phyloP scores from a whole-genome alignment of 2,797 vertebrate genomes.

The Acrocephalus scirpaceus region DNA sequence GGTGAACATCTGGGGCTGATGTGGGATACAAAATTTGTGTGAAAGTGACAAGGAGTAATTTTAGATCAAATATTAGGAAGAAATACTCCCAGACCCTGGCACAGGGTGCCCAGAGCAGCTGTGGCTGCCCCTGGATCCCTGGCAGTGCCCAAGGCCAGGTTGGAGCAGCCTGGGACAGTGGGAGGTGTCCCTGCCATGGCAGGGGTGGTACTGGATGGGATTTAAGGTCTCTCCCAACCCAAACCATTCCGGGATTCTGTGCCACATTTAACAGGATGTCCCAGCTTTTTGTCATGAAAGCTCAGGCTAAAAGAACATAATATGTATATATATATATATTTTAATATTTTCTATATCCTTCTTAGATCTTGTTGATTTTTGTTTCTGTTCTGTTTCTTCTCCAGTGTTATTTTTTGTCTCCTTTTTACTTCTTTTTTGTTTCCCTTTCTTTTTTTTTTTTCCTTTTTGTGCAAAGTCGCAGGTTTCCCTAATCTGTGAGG shows the following conservation, averaged over 20 bases:
- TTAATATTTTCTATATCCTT: background rate
- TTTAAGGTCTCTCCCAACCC: background rate
- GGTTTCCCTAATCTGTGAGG: background rate
- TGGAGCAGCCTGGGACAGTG: background rate
- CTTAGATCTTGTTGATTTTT: background rate
- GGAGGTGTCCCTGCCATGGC: background rate
- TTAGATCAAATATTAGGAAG: background rate
- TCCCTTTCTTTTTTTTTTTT: rapidly evolving
- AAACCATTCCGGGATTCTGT: background rate
- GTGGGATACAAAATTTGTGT: rapidly evolving
- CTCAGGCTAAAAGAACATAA: background rate
- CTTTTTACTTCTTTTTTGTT: background rate
- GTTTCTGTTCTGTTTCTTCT: background rate
- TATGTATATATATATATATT: background rate
- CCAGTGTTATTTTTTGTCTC: too few species aligned
- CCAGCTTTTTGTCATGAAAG: background rate
- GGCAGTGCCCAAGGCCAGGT: background rate
- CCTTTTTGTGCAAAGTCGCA: rapidly evolving
- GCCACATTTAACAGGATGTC: background rate
- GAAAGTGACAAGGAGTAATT: too few species aligned
- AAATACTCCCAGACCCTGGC: rapidly evolving
- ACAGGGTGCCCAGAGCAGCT: background rate
- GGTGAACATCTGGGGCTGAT: rapidly evolving
- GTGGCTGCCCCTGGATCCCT: background rate
- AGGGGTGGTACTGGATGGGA: rapidly evolving